These are phyloP conservation scores for Crypturellus tataupa DNA, from an alignment of 2,797 vertebrate genomes.

Conservation along the genomic window DNA sequence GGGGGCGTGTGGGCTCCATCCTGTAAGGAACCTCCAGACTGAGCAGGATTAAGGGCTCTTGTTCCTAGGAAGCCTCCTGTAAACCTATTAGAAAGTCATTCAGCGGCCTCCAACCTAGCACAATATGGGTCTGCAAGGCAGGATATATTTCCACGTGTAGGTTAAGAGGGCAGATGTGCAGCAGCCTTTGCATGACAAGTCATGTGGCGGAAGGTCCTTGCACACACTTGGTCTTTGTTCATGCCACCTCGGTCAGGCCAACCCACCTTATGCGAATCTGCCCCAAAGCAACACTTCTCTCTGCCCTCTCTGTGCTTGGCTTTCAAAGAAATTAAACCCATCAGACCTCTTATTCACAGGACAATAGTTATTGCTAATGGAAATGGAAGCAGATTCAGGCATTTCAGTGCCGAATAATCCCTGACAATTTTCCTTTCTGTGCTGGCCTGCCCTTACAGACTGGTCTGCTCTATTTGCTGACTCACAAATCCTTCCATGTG, in stretches of 20 bases:
- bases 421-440: not conserved
- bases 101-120: not conserved
- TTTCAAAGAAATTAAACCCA: slow-evolving; percentile 26
- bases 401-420: not conserved
- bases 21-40: not conserved
- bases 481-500: slow-evolving; percentile 63
- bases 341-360: not conserved
- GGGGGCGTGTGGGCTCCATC: not conserved
- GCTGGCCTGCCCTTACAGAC: slow-evolving; percentile 9
- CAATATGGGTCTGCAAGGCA: not conserved
- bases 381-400: not conserved
- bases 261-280: not conserved
- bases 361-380: not conserved
- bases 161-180: not conserved
- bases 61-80: not conserved
- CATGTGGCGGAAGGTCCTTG: not conserved
- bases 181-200: not conserved
- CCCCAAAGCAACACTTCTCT: not conserved
- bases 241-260: not conserved
- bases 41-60: slow-evolving; percentile 2
- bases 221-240: not conserved
- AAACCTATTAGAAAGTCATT: slow-evolving; percentile 21
- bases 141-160: not conserved
- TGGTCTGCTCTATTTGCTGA: slow-evolving; percentile 44
- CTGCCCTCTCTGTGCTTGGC: not conserved